These are phyloP conservation scores for Ditylenchus weischeri DNA, from an alignment of 2,888 invertebrate genomes.

Conservation along the genomic window DNA sequence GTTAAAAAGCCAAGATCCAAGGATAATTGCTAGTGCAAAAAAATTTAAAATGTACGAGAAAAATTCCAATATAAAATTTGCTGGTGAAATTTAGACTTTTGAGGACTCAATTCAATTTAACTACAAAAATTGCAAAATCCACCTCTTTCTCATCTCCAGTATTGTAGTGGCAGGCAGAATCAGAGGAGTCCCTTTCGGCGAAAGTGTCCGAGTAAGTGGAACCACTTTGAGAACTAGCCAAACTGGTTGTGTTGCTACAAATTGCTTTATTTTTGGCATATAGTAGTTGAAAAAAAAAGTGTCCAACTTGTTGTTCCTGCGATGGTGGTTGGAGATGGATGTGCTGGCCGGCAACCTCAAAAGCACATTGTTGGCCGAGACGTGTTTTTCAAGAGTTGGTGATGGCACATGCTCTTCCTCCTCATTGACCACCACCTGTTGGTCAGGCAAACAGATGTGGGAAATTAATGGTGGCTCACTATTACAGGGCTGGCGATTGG, in stretches of 20 bases:
- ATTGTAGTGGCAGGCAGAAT: constrained; percentile 11
- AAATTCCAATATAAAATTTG: constrained; percentile 1
- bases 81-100: constrained; percentile 8
- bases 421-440: not conserved
- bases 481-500: constrained; percentile 9
- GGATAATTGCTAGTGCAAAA: no score
- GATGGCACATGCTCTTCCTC: not conserved
- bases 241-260: constrained; percentile 16
- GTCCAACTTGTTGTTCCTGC: constrained; percentile 6
- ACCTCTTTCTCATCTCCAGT: constrained; percentile 29
- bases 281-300: not conserved
- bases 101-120: no score
- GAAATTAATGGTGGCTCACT: constrained; percentile 15
- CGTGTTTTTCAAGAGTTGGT: no score
- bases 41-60: no score
- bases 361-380: not conserved
- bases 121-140: not conserved
- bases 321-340: not conserved
- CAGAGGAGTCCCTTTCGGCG: constrained; percentile 1
- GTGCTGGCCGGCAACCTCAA: not conserved
- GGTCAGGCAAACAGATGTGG: not conserved
- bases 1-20: no score
- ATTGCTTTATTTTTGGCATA: not conserved
- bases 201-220: constrained; percentile 16
- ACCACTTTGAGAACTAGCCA: constrained; percentile 19